phyloP scores from a whole-genome alignment of 2,113 vertebrate species.

The Poeciliopsis turrubarensis region DNA sequence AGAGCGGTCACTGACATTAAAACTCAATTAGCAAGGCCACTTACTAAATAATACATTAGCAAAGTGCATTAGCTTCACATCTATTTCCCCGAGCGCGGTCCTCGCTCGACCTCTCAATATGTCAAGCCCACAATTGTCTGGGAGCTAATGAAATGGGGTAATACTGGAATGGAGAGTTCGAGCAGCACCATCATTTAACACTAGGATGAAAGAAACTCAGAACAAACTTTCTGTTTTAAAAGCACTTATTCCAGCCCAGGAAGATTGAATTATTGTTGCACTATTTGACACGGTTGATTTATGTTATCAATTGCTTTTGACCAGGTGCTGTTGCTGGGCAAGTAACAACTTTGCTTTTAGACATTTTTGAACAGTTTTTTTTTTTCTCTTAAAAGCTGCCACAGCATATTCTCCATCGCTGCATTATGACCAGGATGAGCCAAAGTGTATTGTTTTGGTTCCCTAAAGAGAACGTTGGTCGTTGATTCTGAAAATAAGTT shows the following conservation, averaged over 20 bases:
- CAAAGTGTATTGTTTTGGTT: too few relatives aligned
- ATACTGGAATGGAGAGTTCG: constrained; percentile 54
- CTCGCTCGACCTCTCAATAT: constrained; percentile 73
- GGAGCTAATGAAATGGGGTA: constrained; percentile 55
- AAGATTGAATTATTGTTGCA: background rate
- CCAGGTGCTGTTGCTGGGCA: background rate
- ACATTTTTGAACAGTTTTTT: too few relatives aligned
- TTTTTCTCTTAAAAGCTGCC: too few relatives aligned
- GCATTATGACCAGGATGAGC: too few relatives aligned
- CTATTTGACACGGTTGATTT: background rate
- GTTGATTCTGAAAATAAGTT: too few relatives aligned
- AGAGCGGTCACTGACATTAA: constrained; percentile 82
- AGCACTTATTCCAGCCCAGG: background rate
- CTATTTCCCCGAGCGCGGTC: constrained; percentile 63
- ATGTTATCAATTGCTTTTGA: background rate
- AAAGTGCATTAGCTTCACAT: constrained; percentile 77
- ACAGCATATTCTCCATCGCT: too few relatives aligned
- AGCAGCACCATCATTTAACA: constrained; percentile 49
- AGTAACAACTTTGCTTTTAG: too few relatives aligned
- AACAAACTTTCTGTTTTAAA: background rate
- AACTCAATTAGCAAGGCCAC: constrained; percentile 80
- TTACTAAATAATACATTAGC: constrained; percentile 82
- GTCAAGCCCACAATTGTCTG: constrained; percentile 63
- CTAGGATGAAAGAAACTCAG: background rate
- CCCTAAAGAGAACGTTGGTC: too few relatives aligned